Conservation (phyloP, 2,888 invertebrate species). For the Scrobipalpa atriplicella region DNA sequence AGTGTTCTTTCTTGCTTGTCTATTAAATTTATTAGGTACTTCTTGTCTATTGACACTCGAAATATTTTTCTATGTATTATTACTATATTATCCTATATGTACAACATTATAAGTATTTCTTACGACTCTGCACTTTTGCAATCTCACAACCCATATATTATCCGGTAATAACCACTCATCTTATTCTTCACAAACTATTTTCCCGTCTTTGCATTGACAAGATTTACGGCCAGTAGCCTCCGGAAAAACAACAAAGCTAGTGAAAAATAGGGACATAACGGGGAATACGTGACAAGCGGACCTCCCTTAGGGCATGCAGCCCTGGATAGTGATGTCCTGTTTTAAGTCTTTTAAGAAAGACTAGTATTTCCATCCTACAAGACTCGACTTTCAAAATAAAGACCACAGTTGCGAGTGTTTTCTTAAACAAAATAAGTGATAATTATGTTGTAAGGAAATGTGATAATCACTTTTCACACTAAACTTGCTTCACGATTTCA, state of each 20-base stretch:
- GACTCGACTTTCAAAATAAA: too few relatives aligned
- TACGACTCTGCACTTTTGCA: background rate
- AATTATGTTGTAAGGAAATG: too few relatives aligned
- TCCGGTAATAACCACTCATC: constrained; percentile 18
- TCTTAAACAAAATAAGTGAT: too few relatives aligned
- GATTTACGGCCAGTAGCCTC: constrained; percentile 37
- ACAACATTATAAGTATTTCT: background rate
- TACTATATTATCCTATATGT: background rate
- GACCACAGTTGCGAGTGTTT: too few relatives aligned
- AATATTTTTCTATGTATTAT: background rate
- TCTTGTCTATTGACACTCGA: background rate
- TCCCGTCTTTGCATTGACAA: constrained; percentile 20
- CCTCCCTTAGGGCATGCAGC: constrained; percentile 52
- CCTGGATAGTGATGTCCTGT: constrained; percentile 24
- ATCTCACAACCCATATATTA: background rate
- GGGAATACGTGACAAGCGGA: constrained; percentile 57
- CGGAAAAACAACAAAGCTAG: constrained; percentile 45
- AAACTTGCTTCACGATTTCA: too few relatives aligned
- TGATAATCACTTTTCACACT: too few relatives aligned
- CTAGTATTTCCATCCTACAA: too few relatives aligned
- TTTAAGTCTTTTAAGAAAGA: too few relatives aligned
- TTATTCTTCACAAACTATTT: constrained; percentile 18
- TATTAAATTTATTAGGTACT: too few relatives aligned
- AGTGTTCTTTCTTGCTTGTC: too few relatives aligned
- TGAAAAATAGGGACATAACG: constrained; percentile 70